phyloP scores from a whole-genome alignment of 2,888 invertebrate genomes.

The Euplexia lucipara region DNA sequence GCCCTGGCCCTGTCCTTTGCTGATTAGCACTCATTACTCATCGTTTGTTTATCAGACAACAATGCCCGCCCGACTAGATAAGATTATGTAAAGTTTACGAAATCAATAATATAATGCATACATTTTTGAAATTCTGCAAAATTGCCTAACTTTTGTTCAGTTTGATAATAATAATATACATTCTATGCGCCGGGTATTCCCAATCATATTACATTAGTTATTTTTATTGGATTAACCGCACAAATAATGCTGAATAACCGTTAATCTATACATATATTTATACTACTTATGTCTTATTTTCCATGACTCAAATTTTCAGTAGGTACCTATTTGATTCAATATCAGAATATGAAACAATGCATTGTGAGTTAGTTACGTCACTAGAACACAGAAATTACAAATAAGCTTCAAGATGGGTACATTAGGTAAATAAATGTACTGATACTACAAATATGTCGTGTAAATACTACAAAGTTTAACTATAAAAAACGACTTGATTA shows the following conservation, averaged over 20 bases:
- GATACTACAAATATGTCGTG: no score
- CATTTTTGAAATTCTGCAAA: constrained; percentile 10
- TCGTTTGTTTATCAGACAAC: constrained; percentile 80
- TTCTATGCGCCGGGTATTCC: neutral
- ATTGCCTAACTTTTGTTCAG: neutral
- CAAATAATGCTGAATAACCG: neutral
- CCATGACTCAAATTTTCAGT: constrained; percentile 17
- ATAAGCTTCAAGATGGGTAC: no score
- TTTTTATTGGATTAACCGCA: constrained; percentile 4
- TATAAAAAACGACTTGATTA: neutral
- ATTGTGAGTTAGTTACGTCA: neutral
- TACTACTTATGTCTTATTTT: neutral
- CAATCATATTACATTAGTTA: neutral
- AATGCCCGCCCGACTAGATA: constrained; percentile 70
- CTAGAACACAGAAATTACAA: neutral
- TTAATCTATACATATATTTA: neutral
- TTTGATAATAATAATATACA: neutral
- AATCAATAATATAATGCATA: constrained; percentile 64
- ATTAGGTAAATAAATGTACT: neutral
- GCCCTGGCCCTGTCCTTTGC: constrained; percentile 82
- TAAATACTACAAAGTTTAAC: no score
- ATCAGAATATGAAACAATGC: neutral
- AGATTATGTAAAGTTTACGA: constrained; percentile 67
- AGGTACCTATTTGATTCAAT: neutral
- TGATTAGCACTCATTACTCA: constrained; percentile 87